Conservation (phyloP, 2,113 vertebrate genomes). For the Tetraodon nigroviridis region DNA sequence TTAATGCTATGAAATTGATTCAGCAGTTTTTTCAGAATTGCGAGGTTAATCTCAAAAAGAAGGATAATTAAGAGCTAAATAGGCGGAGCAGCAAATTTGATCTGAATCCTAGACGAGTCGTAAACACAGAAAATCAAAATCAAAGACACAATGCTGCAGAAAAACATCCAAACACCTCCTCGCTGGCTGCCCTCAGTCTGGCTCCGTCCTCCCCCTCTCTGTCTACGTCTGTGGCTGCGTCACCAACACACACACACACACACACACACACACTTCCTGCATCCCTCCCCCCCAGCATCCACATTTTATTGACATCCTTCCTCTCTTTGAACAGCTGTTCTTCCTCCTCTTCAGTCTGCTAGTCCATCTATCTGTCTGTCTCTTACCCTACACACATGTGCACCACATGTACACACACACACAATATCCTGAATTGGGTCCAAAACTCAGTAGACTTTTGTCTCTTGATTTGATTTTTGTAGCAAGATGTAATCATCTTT, state of each 20-base stretch:
- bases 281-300: conserved; percentile 13
- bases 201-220: conserved; percentile 5
- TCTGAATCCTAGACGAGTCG: too few relatives aligned
- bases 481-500: conserved; percentile 16
- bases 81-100: too few relatives aligned
- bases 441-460: background rate
- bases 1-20: too few relatives aligned
- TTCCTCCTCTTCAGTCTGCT: conserved; percentile 14
- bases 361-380: background rate
- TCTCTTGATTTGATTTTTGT: conserved; percentile 4
- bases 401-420: conserved; percentile 10
- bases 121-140: too few relatives aligned
- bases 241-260: conserved; percentile 21
- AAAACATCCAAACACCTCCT: conserved; percentile 18
- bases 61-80: too few relatives aligned
- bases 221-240: conserved; percentile 49
- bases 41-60: too few relatives aligned
- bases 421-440: background rate
- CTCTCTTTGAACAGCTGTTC: background rate
- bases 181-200: conserved; percentile 14
- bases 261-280: too few relatives aligned
- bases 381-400: conserved; percentile 4
- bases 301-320: conserved; percentile 37
- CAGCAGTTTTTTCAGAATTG: too few relatives aligned
- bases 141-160: background rate